Percentiles rank a stretch among this genome's conserved stretches.
These are phyloP conservation scores for Odontesthes bonariensis DNA, from an alignment of 2,113 vertebrate genomes.

Conservation along the genomic window DNA sequence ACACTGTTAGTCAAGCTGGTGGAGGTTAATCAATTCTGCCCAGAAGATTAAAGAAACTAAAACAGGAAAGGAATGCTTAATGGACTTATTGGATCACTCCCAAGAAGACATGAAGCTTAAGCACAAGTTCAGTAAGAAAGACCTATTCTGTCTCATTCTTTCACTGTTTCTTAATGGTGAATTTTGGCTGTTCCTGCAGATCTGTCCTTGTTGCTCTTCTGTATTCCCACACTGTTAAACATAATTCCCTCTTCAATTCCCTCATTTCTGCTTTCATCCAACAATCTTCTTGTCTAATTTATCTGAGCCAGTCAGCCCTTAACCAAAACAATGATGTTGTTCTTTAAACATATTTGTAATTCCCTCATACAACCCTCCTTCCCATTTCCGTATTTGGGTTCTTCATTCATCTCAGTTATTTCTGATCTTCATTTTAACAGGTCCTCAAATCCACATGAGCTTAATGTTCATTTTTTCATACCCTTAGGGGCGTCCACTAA, in stretches of 20 bases:
- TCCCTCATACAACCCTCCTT: neutral
- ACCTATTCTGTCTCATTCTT: neutral
- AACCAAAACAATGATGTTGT: neutral
- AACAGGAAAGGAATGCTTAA: no score
- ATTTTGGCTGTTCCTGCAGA: neutral
- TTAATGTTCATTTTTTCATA: no score
- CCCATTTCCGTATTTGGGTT: neutral
- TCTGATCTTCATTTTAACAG: no score
- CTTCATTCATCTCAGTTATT: neutral
- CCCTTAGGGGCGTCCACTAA: no score
- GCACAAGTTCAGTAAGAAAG: neutral
- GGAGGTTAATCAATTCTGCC: neutral
- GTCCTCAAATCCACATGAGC: no score
- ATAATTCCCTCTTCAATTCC: neutral
- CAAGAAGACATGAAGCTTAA: no score
- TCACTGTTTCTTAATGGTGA: neutral
- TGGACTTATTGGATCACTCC: no score
- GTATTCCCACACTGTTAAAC: slow-evolving; percentile 1
- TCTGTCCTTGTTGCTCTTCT: neutral
- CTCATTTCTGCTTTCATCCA: neutral
- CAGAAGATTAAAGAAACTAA: no score
- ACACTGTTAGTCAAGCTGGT: neutral
- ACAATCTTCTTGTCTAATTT: slow-evolving; percentile 1
- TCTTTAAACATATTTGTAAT: neutral
- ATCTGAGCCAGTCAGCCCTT: neutral